Evolutionary conservation across 2,113 vertebrate genomes (phyloP), one percentile per base, ranked within the genome.

Genomic region (Taxidea taxus): DNA sequence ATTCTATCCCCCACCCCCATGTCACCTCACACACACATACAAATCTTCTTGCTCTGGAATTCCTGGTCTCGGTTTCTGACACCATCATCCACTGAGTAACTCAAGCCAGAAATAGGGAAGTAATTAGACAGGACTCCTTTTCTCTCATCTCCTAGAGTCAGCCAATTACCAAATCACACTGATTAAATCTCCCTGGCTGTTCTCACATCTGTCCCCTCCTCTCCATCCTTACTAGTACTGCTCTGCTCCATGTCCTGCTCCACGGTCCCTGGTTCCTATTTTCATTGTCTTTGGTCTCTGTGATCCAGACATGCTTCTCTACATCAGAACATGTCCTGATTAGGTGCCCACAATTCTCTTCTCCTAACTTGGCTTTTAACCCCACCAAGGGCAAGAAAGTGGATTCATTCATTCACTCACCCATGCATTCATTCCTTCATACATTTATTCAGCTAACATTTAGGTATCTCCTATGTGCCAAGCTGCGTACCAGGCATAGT

Each of bases 51-150:
- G 39, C 74, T 88, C 60, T 54, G 58, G 29, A 90, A 91, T 47
- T 80, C 58, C 82, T 72, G 18, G 75, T 42, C 34, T 56, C 29
- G 16, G 78, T 37, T 82, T 89, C 66, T 83, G 74, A 72, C 54
- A 77, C 56, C 72, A 86, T 54, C 77, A 89, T 39, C 87, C 70
- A 83, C 90, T 70, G 84, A 83, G 49, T 72, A 58, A 92, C 77
- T 87, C 23, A 78, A 80, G 27, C 80, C 54, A 87, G 51, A 94
- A 96, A 64, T 12, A 87, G 54, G 93, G n/a, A 92, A 82, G 60
- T 49, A 74, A 87, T 66, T 80, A 78, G 39, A 83, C 51, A 86
- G 20, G 58, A 70, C 68, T 62, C 84, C 74, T 62, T 95, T 91
- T 44, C 86, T 91, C 72, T 66, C 37, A 60, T 87, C 20, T 39